phyloP scores from a whole-genome alignment of 2,888 invertebrate species.

The Empis livida region DNA sequence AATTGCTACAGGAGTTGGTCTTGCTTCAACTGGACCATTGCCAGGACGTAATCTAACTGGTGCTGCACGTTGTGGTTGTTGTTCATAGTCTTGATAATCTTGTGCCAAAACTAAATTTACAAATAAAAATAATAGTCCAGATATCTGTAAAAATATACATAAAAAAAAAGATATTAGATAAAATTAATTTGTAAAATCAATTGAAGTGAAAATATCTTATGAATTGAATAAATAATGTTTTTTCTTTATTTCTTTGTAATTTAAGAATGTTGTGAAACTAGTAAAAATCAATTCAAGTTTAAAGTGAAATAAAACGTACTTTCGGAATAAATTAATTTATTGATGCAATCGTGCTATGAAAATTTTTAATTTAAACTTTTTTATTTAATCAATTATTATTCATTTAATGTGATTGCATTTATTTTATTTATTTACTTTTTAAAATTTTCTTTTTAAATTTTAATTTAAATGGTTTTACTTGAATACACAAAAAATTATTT shows the following conservation, averaged over 20 bases:
- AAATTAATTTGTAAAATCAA: neutral
- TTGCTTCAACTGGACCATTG: constrained; percentile 19
- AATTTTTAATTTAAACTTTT: no score
- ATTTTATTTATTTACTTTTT: neutral
- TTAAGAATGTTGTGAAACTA: no score
- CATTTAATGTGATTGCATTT: no score
- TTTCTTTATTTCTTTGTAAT: no score
- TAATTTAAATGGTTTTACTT: no score
- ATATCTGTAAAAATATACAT: constrained; percentile 21
- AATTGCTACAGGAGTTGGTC: constrained; percentile 56
- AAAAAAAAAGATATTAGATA: neutral
- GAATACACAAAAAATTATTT: no score
- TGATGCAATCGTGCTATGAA: no score
- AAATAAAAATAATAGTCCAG: constrained; percentile 20
- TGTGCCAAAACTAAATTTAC: constrained; percentile 23
- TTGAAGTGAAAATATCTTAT: neutral
- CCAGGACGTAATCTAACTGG: constrained; percentile 26
- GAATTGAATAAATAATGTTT: no score
- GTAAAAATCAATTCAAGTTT: no score
- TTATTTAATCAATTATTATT: no score
- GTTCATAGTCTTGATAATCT: constrained; percentile 35
- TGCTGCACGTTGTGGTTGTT: constrained; percentile 26
- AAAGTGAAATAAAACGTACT: no score
- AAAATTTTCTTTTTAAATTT: neutral
- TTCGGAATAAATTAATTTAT: no score